A percentile compares a stretch with the other conserved stretches of the same genome.
Conservation (phyloP, 2,797 vertebrate species). For the Gallinago nigripennis region DNA sequence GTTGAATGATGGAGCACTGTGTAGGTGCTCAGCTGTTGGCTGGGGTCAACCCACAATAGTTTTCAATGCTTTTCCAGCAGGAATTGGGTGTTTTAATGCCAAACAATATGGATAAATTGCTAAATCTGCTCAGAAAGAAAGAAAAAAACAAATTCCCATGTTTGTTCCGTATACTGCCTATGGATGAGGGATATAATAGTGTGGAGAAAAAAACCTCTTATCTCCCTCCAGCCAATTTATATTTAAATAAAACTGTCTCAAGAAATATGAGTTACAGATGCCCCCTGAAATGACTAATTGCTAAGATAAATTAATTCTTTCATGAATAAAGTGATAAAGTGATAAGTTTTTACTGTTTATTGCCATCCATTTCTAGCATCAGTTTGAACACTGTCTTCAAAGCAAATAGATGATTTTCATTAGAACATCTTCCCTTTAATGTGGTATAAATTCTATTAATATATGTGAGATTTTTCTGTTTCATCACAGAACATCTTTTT, state of each 20-base stretch:
- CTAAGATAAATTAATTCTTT: conserved; percentile 64
- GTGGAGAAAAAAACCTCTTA: background rate
- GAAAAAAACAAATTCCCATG: background rate
- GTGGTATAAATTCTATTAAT: conserved; percentile 4
- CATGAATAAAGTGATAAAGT: conserved; percentile 35
- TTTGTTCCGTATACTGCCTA: background rate
- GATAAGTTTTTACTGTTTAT: conserved; percentile 32
- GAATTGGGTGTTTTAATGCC: background rate
- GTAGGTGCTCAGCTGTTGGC: background rate
- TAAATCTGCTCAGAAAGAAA: background rate
- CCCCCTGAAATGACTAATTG: conserved; percentile 40
- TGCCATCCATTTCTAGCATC: conserved; percentile 1
- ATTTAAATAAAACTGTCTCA: conserved; percentile 43
- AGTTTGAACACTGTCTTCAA: conserved; percentile 43
- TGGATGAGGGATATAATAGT: background rate
- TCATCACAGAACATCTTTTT: background rate
- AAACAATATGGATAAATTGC: background rate
- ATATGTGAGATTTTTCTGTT: background rate
- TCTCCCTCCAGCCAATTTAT: conserved; percentile 23
- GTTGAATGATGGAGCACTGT: rapidly evolving
- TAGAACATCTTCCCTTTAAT: conserved; percentile 28
- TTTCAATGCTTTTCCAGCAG: background rate
- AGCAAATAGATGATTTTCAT: conserved; percentile 27
- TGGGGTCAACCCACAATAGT: background rate
- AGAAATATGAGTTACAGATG: background rate